Evolutionary conservation across 2,797 vertebrate species (phyloP), one percentile per base, ranked within the genome.

Genomic region (Melanotaenia nigrans): DNA sequence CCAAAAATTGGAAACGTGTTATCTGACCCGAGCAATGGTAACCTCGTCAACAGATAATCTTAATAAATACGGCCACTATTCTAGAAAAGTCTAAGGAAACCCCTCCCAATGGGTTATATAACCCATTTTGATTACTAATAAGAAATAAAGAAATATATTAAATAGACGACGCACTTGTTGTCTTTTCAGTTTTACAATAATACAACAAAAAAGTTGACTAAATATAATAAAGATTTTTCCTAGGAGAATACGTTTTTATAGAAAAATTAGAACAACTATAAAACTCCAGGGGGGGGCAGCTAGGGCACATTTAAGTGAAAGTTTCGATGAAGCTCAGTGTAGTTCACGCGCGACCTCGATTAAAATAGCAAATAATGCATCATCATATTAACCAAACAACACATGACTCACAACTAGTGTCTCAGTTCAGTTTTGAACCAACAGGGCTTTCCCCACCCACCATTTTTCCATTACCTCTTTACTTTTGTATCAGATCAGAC

Each of bases 361-460:
- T 57, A 51, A 25, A 62, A 42, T 12, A 51, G 16, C 1, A 3
- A 56, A 24, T 10, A 28, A 8, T 67, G 57, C 9, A 18, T 83
- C 75, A 76, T 62, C 16, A 67, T 20, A 63, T 36, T 16, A 62
- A 40, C 32, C 32, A 69, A 51, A 22, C 0, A 35, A 1, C 16
- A 24, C 28, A 56, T 86, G 78, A 87, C 32, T 83, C 80, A 83
- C 38, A 79, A 10, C 38, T 38, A 57, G 4, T 68, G 56, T 67
- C 33, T 42, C 24, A 33, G 59, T 40, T 70, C 35, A 32, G 33
- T 72, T 71, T 70, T 4, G 55, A n/a, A 28, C 25, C 35, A 20
- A 0, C 60, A 54, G 71, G 47, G 64, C 69, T 84, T 84, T 70
- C 84, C 85, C 86, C 85, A 13, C 82, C 85, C 60, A 79, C 88